Evolutionary conservation across 2,113 vertebrate genomes (phyloP).

Genomic region (Pan paniscus): DNA sequence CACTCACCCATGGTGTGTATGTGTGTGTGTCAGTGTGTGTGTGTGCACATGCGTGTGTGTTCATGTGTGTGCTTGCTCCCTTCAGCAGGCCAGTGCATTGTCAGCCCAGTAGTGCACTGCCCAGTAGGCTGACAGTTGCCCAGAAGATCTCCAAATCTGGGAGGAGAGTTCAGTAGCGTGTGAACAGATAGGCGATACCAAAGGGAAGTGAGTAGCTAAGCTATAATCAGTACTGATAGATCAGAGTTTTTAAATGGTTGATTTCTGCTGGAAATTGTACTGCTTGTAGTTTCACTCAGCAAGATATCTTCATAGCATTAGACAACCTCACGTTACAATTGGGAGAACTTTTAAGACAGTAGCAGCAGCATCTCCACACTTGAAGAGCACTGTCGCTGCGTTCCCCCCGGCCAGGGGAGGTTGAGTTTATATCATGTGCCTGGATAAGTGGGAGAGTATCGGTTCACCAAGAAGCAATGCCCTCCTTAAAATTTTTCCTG

Average conservation of each 20-base stretch:
- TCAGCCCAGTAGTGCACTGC: too few species aligned
- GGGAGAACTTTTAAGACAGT: not conserved
- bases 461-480: not conserved
- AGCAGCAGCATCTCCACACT: not conserved
- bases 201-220: slow-evolving; percentile 21
- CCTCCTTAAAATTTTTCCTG: not conserved
- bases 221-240: slow-evolving; percentile 50
- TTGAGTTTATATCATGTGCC: not conserved
- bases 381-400: rapidly evolving
- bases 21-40: not conserved
- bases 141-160: not conserved
- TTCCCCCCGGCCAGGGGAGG: not conserved
- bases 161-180: not conserved
- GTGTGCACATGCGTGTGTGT: rapidly evolving
- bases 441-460: not conserved
- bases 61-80: too few species aligned
- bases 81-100: too few species aligned
- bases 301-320: not conserved
- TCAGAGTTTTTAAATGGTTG: slow-evolving; percentile 43
- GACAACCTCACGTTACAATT: not conserved
- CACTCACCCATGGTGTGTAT: not conserved
- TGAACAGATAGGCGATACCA: not conserved
- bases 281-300: slow-evolving; percentile 23
- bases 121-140: not conserved
- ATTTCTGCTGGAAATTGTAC: slow-evolving; percentile 22